Percentiles rank a stretch among this genome's conserved stretches.
phyloP scores from a whole-genome alignment of 1,140 invertebrate species.

The Magallana ariakensis region DNA sequence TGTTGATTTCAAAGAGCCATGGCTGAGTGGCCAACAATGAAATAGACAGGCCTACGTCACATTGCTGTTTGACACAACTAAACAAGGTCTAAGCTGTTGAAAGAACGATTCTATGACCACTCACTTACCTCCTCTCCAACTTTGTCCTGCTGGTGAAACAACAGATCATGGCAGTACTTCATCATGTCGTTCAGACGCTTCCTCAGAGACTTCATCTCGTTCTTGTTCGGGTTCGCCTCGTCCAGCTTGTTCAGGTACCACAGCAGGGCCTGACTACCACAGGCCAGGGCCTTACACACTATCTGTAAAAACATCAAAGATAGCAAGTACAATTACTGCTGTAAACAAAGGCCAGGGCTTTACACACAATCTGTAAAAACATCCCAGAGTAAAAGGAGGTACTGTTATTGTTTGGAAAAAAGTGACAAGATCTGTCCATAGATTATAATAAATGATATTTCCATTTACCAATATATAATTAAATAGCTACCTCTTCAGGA shows the following conservation, averaged over 20 bases:
- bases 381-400: no score
- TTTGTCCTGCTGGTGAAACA: constrained; percentile 79
- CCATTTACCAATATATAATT: no score
- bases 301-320: constrained; percentile 82
- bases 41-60: no score
- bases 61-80: no score
- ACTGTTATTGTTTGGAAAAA: no score
- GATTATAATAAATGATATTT: no score
- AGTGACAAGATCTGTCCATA: no score
- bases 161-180: constrained; percentile 82
- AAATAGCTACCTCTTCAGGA: constrained; percentile 81
- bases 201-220: constrained; percentile 81
- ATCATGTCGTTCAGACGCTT: constrained; percentile 88
- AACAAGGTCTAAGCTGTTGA: no score
- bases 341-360: no score
- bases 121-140: constrained; percentile 70
- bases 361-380: not conserved
- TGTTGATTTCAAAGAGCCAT: no score
- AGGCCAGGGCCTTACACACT: constrained; percentile 92
- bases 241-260: constrained; percentile 93
- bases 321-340: not conserved
- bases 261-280: constrained; percentile 92
- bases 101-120: not conserved
- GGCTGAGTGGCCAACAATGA: no score
- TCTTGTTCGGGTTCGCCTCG: constrained; percentile 82